Evolutionary conservation across 2,888 invertebrate genomes (phyloP), one percentile per base, ranked within the genome.

Genomic region (Hirtodrosophila alboralis): DNA sequence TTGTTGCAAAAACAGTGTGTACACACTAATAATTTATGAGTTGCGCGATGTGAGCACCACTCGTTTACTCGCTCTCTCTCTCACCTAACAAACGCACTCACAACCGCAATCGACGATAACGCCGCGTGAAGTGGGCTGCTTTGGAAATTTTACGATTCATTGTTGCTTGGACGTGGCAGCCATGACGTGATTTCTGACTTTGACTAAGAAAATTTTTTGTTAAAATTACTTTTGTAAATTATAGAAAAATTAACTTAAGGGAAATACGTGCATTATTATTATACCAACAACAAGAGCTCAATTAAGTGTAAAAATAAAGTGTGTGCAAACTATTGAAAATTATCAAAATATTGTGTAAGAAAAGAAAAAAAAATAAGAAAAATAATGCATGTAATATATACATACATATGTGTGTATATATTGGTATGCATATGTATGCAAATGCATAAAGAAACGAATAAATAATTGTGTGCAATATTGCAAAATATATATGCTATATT

Each of bases 111-210:
- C 66, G 67, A 62, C 75, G 76, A 56, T 60, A 74, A 59, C 66
- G 75, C 75, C 67, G 69, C 69, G 66, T 75, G 67, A 71, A 75
- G 65, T 75, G 81, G 75, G 75, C 76, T 60, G 72, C 48, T 52
- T 60, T 87, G 75, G 75, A 83, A 87, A 86, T 78, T 74, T 68
- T 86, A 87, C 89, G 78, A 88, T 88, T 89, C 89, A 90, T 90
- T 89, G 89, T 89, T 89, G 89, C 90, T 89, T 90, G 89, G 88
- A 89, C 89, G 89, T 89, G 89, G 89, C 89, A 89, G 89, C 89
- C 89, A 89, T 89, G 90, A 90, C 89, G 89, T 89, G 90, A 89
- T 89, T 90, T 88, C 83, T 86, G 77, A 88, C 83, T 84, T 88
- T 88, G 75, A 84, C 77, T 85, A 75, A 69, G 62, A 75, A 72